Base-by-base conservation (phyloP, 2,797 vertebrate species). In the Toxotes lorentzi region DNA sequence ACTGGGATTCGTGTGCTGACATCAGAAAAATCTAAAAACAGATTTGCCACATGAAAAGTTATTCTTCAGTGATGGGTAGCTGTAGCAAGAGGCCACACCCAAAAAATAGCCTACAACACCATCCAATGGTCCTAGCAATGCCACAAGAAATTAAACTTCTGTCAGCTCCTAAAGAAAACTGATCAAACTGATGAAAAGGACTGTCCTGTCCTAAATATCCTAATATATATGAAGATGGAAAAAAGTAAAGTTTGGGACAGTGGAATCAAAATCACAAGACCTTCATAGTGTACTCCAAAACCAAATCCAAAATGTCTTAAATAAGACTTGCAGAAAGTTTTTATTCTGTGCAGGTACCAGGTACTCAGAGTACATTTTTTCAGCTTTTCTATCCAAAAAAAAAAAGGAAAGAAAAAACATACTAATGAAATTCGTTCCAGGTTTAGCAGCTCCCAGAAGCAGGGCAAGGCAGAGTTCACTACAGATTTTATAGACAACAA, bases 361-460 rank as follows among this genome's bases (percentile, higher is more conserved):
- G 23, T 54, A 40, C 14, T 21, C 24, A 51, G 11, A 35, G 13
- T 13, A 17, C 23, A 41, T 16, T 27, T 8, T 8, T 14, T 38
- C 10, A 45, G 4, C 12, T 51, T 24, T 53, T 3, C 32, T 24
- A 32, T 23, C 5, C 2, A n/a, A 43, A 51, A 41, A 17, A 17
- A 38, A 40, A 30, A 50, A 1, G 27, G 2, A 53, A 56, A 2
- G 3, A 70, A 68, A 87, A 69, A 10, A 50, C 27, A 69, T 24
- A 66, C 27, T 66, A 75, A 75, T 27, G 10, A 50, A 57, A 86
- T 78, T 19, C 12, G n/a, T 41, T 19, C 45, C 21, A 23, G n/a
- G 51, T 67, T 77, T 64, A 64, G 71, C 61, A 12, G 70, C 67
- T 85, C 61, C 64, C 47, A 24, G 13, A 64, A 73, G 78, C 51